Conservation (phyloP, 2,113 vertebrate genomes). For the Petrocephalus microphthalmus region DNA sequence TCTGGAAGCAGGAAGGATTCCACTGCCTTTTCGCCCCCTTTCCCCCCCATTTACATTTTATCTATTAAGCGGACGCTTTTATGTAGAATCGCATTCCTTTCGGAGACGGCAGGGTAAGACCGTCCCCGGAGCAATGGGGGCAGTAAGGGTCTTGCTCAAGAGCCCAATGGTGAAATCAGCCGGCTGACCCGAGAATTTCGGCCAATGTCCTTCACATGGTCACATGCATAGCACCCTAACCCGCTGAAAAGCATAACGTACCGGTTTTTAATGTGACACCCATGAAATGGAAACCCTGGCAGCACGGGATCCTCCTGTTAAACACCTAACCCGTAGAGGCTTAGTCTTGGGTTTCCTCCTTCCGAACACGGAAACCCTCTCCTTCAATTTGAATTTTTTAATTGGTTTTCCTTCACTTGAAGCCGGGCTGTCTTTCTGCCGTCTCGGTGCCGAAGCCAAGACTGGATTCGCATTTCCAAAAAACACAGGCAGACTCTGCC, state of each 20-base stretch:
- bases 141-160: not conserved
- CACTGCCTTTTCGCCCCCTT: not conserved
- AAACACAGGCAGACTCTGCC: not conserved
- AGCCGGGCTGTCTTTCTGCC: not conserved
- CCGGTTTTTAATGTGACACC: not conserved
- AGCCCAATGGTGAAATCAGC: not conserved
- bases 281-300: not conserved
- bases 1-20: not conserved
- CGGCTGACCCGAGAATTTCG: not conserved
- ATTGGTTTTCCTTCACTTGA: not conserved
- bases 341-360: not conserved
- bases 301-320: not conserved
- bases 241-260: not conserved
- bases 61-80: not conserved
- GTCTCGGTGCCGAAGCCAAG: not conserved
- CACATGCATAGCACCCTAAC: not conserved
- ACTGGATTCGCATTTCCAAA: not conserved
- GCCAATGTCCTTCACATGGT: not conserved
- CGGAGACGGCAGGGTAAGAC: not conserved
- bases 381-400: constrained; percentile 8
- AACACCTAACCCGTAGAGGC: not conserved
- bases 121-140: too few species aligned
- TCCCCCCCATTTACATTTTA: not conserved
- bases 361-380: not conserved
- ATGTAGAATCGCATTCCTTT: not conserved